Evolutionary conservation across 2,797 vertebrate genomes (phyloP), one percentile per base, ranked within the genome.

Genomic region (Betta splendens): DNA sequence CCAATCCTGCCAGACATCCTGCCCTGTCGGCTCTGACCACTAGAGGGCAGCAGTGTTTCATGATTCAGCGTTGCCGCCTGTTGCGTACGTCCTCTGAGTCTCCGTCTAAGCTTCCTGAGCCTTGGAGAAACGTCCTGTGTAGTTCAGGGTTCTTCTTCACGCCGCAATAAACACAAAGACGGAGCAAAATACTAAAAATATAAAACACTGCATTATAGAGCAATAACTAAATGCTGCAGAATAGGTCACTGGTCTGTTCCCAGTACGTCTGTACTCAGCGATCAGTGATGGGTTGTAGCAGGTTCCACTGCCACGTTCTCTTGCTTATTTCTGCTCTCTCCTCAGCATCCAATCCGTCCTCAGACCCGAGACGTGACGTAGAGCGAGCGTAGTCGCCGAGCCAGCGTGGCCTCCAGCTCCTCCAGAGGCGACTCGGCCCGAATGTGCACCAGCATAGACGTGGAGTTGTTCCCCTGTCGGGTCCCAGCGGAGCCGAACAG

Each of bases 331-430:
- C 16, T 46, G 37, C 16, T 51, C 40, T 72, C 47, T 36, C 6
- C 64, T 46, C 54, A 36, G 66, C 44, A 23, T 77, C 37, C 53
- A 35, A 40, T 12, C 6, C 10, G 13, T 45, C 64, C 62, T 98
- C 93, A 99, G 70, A 98, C 96, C 2, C 94, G 70, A 45, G 95
- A 96, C 10, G 94, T 96, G 85, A 95, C 80, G 0, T 94, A 95
- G n/a, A 96, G 79, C 0, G 95, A 95, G 78, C 94, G 94, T 52
- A 98, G 89, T 1, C 97, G 92, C 47, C 78, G 81, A 0, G 93
- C 94, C 83, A 99, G 86, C 0, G 93, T 91, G 29, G 66, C 84
- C 89, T 98, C 95, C 80, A 99, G 87, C 82, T 95, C 95, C 56
- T 93, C 91, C 72, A 97, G 89, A 0, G 93, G 93, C 0, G 93